Evolutionary conservation across 2,888 invertebrate genomes (phyloP).

Genomic region (Didymodactylos carnosus): DNA sequence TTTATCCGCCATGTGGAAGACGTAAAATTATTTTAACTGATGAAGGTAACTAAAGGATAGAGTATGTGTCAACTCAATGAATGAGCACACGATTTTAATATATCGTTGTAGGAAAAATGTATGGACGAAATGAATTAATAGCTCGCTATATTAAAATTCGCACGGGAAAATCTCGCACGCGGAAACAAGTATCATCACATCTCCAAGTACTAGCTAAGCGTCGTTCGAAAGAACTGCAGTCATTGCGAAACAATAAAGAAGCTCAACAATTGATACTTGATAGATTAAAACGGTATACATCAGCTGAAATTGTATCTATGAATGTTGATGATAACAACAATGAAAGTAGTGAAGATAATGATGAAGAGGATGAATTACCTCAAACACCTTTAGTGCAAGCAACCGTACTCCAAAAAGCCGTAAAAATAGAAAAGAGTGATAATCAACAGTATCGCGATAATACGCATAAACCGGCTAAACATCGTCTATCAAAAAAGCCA

Average conservation of each 20-base stretch:
- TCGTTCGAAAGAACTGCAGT: constrained; percentile 86
- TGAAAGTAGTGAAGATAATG: neutral
- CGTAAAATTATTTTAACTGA: constrained; percentile 76
- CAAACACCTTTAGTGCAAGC: too few relatives aligned
- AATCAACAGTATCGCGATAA: too few relatives aligned
- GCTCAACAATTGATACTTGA: neutral
- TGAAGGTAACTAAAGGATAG: too few relatives aligned
- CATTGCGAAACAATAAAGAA: neutral
- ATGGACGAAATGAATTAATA: constrained; percentile 93
- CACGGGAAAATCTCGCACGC: constrained; percentile 94
- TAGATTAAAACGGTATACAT: neutral
- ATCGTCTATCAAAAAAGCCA: too few relatives aligned
- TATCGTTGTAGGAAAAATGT: constrained; percentile 16
- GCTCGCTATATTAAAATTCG: constrained; percentile 97
- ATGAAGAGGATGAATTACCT: too few relatives aligned
- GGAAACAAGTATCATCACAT: constrained; percentile 98
- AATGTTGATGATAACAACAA: neutral
- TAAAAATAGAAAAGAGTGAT: too few relatives aligned
- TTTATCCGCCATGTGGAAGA: constrained; percentile 96
- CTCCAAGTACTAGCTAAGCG: constrained; percentile 97
- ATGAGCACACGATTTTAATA: too few relatives aligned
- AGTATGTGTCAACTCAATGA: too few relatives aligned
- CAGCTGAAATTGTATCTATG: neutral
- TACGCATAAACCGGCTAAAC: too few relatives aligned
- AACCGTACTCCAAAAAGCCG: too few relatives aligned